Base-by-base conservation (phyloP, 2,113 vertebrate species). In the Prolemur simus region DNA sequence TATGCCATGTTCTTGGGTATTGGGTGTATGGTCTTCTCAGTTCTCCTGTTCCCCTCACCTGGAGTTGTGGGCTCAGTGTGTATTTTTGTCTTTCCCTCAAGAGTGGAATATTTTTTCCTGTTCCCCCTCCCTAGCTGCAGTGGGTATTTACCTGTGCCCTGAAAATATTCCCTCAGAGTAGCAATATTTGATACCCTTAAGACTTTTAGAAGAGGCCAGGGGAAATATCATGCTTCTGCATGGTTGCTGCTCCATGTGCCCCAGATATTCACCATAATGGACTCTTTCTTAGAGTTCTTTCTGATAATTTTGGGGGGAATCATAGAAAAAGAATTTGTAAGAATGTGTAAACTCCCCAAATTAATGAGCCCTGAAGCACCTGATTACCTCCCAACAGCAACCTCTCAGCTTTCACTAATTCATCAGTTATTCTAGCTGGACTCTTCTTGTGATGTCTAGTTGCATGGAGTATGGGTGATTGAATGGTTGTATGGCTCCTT, bases 51-150 rank as follows among this genome's bases (percentile, higher is more conserved):
- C 17, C 21, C 27, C 13, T 2, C 14, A 27, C 5, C 39, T 17
- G 25, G 17, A 42, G 1, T 54, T 76, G 29, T 84, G 29, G 6
- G 29, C 7, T n/a, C 47, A 34, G 18, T 66, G 37, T 39, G 12
- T 34, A 64, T 77, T 84, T 18, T 7, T 73, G 15, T 34, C 25
- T 27, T 39, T 95, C 17, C 4, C 13, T 32, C 25, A 45, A 23
- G 14, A 74, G 18, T 10, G 11, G 3, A 6, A 9, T n/a, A 15
- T n/a, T 37, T 83, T 1, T 1, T 34, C 7, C n/a, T 12, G 8
- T 42, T 69, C 32, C 4, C 29, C 80, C 32, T 39, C 12, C 37
- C 34, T 60, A 27, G 42, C 6, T 69, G 8, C 1, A 14, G 5
- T 17, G 45, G 13, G 0, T 54, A 15, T 8, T 32, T 3, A 63